Evolutionary conservation across 2,888 invertebrate species (phyloP).

Genomic region (Lacanobia oleracea): DNA sequence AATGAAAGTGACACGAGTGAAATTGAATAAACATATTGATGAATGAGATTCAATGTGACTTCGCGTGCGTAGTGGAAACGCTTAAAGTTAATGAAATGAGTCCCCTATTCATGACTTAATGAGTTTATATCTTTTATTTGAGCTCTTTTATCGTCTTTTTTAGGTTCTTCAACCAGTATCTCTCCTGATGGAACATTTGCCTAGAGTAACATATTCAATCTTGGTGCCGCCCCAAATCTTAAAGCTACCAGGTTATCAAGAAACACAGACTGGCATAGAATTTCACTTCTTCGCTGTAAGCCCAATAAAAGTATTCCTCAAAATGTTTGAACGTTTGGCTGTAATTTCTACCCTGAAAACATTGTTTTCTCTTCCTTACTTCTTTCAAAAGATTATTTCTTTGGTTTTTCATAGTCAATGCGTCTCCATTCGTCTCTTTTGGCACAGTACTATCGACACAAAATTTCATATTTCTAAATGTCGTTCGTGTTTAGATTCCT

Average conservation of each 20-base stretch:
- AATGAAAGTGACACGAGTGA: constrained; percentile 39
- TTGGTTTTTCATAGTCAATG: background rate
- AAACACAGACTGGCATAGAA: too few relatives aligned
- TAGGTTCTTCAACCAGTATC: too few relatives aligned
- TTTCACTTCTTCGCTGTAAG: too few relatives aligned
- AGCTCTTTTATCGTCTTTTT: background rate
- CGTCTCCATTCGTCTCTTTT: background rate
- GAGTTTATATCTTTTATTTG: background rate
- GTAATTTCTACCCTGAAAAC: background rate
- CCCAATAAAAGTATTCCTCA: too few relatives aligned
- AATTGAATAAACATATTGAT: constrained; percentile 22
- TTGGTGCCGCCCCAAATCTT: too few relatives aligned
- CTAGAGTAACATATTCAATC: too few relatives aligned
- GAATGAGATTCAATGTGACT: constrained; percentile 22
- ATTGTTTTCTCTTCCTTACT: background rate
- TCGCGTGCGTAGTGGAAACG: constrained; percentile 5
- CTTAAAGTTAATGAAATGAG: constrained; percentile 26
- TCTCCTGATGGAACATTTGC: too few relatives aligned
- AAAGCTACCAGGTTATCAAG: too few relatives aligned
- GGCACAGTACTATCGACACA: constrained; percentile 67
- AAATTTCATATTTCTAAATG: constrained; percentile 72
- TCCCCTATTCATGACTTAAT: background rate
- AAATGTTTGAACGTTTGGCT: background rate
- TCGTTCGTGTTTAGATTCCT: constrained; percentile 81
- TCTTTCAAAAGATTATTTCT: background rate